phyloP scores from a whole-genome alignment of 2,888 invertebrate species.

The Stomorhina lunata region DNA sequence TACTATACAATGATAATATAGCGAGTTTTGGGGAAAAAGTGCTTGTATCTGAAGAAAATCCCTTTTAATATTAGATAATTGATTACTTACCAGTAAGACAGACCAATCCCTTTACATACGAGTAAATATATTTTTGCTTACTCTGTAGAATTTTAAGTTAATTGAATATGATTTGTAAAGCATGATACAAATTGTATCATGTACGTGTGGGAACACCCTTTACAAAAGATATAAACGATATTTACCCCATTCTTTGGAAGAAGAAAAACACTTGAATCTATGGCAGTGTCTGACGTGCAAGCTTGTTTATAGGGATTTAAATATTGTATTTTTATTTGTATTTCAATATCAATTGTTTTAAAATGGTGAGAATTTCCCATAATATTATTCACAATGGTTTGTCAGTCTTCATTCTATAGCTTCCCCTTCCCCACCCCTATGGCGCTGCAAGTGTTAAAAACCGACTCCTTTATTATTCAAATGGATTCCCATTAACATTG shows the following conservation, averaged over 20 bases:
- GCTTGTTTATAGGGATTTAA: background rate
- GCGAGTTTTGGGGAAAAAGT: background rate
- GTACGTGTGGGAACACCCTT: background rate
- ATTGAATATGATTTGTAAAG: conserved; percentile 43
- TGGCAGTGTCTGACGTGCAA: background rate
- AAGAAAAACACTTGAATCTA: background rate
- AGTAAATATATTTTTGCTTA: background rate
- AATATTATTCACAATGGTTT: conserved; percentile 16
- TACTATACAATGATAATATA: background rate
- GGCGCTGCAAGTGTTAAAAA: background rate
- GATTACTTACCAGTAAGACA: conserved; percentile 4
- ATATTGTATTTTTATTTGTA: background rate
- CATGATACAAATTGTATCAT: background rate
- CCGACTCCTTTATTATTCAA: conserved; percentile 14
- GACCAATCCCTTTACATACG: background rate
- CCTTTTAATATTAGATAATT: conserved; percentile 22
- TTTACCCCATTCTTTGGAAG: background rate
- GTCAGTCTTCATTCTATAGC: background rate
- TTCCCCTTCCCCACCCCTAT: background rate
- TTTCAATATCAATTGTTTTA: background rate
- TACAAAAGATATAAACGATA: background rate
- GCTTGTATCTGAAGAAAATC: conserved; percentile 35
- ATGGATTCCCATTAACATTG: conserved; percentile 22
- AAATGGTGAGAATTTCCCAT: conserved; percentile 46
- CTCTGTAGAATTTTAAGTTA: conserved; percentile 34